phyloP scores from a whole-genome alignment of 37 sponge, comb jelly and placozoan species.

The Agelas oroides region DNA sequence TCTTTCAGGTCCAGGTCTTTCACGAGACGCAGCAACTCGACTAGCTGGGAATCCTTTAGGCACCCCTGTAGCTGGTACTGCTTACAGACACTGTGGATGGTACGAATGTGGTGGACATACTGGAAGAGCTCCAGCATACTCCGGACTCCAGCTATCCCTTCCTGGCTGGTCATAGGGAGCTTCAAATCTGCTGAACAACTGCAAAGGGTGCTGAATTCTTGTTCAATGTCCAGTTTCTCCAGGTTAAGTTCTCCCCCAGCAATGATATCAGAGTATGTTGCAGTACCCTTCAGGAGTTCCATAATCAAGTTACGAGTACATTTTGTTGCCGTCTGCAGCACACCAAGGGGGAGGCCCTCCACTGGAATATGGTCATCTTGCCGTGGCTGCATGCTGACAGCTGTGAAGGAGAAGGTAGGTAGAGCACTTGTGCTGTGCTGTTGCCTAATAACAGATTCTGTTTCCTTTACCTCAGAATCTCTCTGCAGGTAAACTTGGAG shows the following conservation, averaged over 20 bases:
- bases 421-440: slow-evolving; percentile 35
- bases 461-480: neutral
- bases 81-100: slow-evolving; percentile 54
- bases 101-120: slow-evolving; percentile 56
- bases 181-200: too few species aligned
- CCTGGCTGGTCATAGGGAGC: too few species aligned
- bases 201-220: slow-evolving; percentile 1
- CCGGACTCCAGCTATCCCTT: slow-evolving; percentile 37
- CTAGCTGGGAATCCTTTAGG: slow-evolving; percentile 21
- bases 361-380: too few species aligned
- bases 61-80: slow-evolving; percentile 55
- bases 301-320: slow-evolving; percentile 15
- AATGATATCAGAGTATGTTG: slow-evolving; percentile 44
- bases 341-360: slow-evolving; percentile 10
- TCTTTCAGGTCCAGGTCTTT: slow-evolving; percentile 6
- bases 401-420: too few species aligned
- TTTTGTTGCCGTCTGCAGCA: slow-evolving; percentile 7
- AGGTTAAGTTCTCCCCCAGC: slow-evolving; percentile 44
- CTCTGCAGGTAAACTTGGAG: slow-evolving; percentile 5
- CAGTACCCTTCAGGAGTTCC: slow-evolving; percentile 33
- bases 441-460: neutral
- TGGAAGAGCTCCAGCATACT: slow-evolving; percentile 63
- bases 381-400: too few species aligned
- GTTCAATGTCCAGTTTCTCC: slow-evolving; percentile 34
- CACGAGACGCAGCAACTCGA: slow-evolving; percentile 13